Base-by-base conservation (phyloP, 2,888 invertebrate species). In the Nebria brevicollis region DNA sequence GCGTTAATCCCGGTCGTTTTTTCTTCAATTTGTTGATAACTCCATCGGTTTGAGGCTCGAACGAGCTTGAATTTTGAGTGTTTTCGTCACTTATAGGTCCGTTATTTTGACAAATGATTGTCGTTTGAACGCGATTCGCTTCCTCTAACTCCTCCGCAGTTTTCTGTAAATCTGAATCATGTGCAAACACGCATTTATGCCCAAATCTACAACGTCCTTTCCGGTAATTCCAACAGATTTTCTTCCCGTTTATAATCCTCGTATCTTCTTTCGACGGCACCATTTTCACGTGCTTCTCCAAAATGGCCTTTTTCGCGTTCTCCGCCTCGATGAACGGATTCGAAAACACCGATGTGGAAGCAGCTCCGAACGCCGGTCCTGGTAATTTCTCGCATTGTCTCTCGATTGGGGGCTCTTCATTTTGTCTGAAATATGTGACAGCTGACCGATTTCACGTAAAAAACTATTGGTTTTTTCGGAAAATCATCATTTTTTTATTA, bases 231-330 rank as follows among this genome's bases (percentile, higher is more conserved):
- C 96, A 97, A 89, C 98, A 98, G 83, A 97, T 95, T 87, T 95
- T 95, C 86, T 94, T 95, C 0, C 96, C 96, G 87, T 96, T 96
- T 85, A 96, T 95, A 89, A 93, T 93, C 85, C 93, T 93, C n/a
- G 93, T 93, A 86, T 94, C 93, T 84, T 93, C 93, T 87, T 93
- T 93, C 83, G 92, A 92, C 87, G 91, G 92, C 85, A 94, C 96
- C 96, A 98, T 96, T 92, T 97, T 97, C 0, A 97, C 97, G 88
- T 97, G 97, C 86, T 96, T 96, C 86, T 97, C 96, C 72, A 97
- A 90, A 81, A 96, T 94, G 13, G 96, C 95, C 82, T 94, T 94
- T 88, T 97, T 96, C 1, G 95, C 95, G 86, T 94, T 92, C 88
- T 97, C 97, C 0, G 95, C 97, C 88, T 95, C 94, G 34, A 93